Percentiles rank a stretch among this genome's conserved stretches.
Conservation (phyloP, 2,888 invertebrate genomes). For the Phyto melanocephala region DNA sequence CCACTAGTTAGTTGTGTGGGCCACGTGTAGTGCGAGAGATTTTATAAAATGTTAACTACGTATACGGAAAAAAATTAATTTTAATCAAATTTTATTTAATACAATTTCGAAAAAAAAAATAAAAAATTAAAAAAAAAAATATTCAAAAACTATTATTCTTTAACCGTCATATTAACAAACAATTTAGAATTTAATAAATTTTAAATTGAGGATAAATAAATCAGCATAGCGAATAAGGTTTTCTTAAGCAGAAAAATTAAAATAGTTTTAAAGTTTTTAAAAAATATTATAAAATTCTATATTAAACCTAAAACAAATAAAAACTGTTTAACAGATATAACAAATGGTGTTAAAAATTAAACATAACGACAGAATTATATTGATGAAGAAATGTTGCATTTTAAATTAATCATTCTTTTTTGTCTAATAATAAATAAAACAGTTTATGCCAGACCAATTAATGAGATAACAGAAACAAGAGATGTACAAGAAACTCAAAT, state of each 20-base stretch:
- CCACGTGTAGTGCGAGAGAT: slow-evolving; percentile 45
- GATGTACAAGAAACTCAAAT: slow-evolving; percentile 18
- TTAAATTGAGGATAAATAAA: too few species aligned
- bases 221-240: too few species aligned
- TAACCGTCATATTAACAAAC: too few species aligned
- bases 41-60: background rate
- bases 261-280: background rate
- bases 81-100: background rate
- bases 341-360: too few species aligned
- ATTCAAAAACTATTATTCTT: too few species aligned
- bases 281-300: background rate
- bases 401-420: background rate
- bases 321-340: too few species aligned
- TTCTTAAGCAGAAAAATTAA: too few species aligned
- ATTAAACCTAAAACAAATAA: too few species aligned
- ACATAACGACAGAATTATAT: too few species aligned
- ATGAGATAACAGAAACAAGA: slow-evolving; percentile 29
- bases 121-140: background rate
- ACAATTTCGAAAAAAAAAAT: background rate
- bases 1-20: slow-evolving; percentile 23
- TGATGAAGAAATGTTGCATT: slow-evolving; percentile 15
- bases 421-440: background rate
- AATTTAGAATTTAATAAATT: too few species aligned
- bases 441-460: slow-evolving; percentile 2
- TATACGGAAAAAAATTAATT: background rate